Percentiles rank a stretch among this genome's conserved stretches.
phyloP scores from a whole-genome alignment of 2,797 vertebrate species.

The Denticeps clupeoides region DNA sequence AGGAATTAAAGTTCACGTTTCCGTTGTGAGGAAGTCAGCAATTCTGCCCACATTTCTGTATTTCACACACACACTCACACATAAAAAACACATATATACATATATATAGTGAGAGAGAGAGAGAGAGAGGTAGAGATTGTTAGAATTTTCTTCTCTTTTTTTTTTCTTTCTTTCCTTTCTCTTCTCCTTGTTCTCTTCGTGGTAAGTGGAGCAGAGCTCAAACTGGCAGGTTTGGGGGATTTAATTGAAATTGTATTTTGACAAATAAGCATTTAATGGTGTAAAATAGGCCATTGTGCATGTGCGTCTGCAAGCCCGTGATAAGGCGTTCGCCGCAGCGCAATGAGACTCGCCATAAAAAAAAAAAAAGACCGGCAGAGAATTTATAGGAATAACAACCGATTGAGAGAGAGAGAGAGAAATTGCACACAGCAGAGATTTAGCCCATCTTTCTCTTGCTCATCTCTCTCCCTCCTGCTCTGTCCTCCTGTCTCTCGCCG shows the following conservation, averaged over 20 bases:
- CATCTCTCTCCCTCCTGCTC: conserved; percentile 17
- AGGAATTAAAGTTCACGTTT: too few relatives aligned
- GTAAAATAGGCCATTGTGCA: conserved; percentile 66
- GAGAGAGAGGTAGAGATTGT: background rate
- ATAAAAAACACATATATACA: background rate
- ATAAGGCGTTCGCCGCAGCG: conserved; percentile 63
- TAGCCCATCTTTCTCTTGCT: conserved; percentile 20
- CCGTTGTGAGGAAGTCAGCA: too few relatives aligned
- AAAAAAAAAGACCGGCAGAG: conserved; percentile 29
- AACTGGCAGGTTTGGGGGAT: conserved; percentile 42
- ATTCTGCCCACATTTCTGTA: too few relatives aligned
- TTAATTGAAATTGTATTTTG: conserved; percentile 72
- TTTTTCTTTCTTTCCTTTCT: conserved; percentile 6
- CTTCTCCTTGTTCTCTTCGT: conserved; percentile 14
- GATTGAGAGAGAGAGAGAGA: conserved; percentile 22
- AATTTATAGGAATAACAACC: conserved; percentile 43
- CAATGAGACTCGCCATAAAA: conserved; percentile 58
- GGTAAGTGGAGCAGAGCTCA: conserved; percentile 37
- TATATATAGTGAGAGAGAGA: background rate
- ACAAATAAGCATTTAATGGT: conserved; percentile 71
- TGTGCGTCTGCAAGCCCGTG: conserved; percentile 56
- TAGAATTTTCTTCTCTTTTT: conserved; percentile 16
- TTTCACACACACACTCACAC: too few relatives aligned
- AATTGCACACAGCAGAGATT: conserved; percentile 19
- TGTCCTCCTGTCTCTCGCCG: conserved; percentile 2